Base-by-base conservation (phyloP, 1,140 invertebrate species). In the Oncopodura yosiiana region DNA sequence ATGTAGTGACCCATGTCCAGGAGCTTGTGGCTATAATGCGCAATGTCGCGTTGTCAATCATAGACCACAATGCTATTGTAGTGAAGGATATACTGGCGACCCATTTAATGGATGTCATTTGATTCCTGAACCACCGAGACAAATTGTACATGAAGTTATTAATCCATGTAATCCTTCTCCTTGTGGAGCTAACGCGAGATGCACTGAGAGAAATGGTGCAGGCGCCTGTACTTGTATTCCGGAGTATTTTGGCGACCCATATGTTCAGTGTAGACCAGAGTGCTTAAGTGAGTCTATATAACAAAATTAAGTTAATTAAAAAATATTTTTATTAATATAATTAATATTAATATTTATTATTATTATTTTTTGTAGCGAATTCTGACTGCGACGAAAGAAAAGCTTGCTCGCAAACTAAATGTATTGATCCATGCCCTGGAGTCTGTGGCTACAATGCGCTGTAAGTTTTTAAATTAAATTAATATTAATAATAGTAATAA, bases 351-450 rank as follows among this genome's bases (percentile, higher is more conserved):
- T 50, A 30, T 19, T 50, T 50, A 11, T 19, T 32, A 14, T n/a
- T n/a, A n/a, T n/a, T n/a, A n/a, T n/a, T n/a, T n/a, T n/a, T n/a
- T 66, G 83, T 86, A 70, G 67, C 43, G 56, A 70, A 51, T 62
- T 68, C 34, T 3, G 86, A 91, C 69, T 91, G 87, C 70, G 76
- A 79, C 14, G 75, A 82, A 60, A 80, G 87, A 66, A 83, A 83
- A 67, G 82, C 84, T 32, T 91, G 87, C 65, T 74, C 85, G 49
- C 78, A 81, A 62, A 86, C 86, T 58, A 87, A 86, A 68, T 91
- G 87, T 65, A 72, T 74, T 19, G 82, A 88, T 71, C 86, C 86
- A 19, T 89, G 38, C 24, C 53, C 45, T 0, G 27, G 37, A 1
- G 34, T 48, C 1, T 54, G 53, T n/a, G 53, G 53, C 8, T 16